These are phyloP conservation scores for Gobio gobio DNA, from an alignment of 2,113 vertebrate species.

Conservation along the genomic window DNA sequence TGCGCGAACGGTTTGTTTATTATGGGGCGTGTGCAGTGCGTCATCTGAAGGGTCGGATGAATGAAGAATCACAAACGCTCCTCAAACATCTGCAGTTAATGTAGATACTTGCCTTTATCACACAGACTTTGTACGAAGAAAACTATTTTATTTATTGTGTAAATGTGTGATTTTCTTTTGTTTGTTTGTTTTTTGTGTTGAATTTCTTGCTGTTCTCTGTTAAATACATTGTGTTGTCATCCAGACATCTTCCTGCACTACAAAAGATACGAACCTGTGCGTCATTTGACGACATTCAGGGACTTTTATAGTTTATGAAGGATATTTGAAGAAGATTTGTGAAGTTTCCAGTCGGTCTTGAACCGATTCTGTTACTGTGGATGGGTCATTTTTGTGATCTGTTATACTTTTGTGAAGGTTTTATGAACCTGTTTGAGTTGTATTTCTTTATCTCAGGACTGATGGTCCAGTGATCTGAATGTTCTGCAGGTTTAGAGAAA, in stretches of 20 bases:
- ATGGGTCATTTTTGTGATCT: neutral
- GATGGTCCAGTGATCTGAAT: neutral
- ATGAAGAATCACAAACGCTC: slow-evolving; percentile 56
- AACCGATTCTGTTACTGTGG: neutral
- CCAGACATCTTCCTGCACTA: slow-evolving; percentile 4
- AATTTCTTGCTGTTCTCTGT: neutral
- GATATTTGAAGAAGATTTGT: neutral
- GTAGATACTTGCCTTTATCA: slow-evolving; percentile 61
- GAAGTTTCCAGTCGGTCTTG: neutral
- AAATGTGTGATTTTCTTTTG: slow-evolving; percentile 44
- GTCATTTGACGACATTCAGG: neutral
- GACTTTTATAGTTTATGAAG: slow-evolving; percentile 21
- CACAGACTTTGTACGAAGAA: slow-evolving; percentile 66
- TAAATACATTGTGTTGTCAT: too few relatives aligned
- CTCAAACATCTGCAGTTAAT: slow-evolving; percentile 4
- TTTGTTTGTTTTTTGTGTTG: neutral
- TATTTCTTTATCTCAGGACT: neutral
- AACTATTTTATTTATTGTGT: slow-evolving; percentile 72
- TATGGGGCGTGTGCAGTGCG: neutral
- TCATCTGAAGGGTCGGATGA: neutral
- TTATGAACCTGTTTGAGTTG: neutral
- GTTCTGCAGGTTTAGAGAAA: neutral
- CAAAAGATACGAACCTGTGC: neutral
- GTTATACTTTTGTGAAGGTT: neutral
- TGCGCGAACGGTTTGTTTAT: neutral